phyloP scores from a whole-genome alignment of 1,140 invertebrate genomes.

The Aphelinus atriplicis region DNA sequence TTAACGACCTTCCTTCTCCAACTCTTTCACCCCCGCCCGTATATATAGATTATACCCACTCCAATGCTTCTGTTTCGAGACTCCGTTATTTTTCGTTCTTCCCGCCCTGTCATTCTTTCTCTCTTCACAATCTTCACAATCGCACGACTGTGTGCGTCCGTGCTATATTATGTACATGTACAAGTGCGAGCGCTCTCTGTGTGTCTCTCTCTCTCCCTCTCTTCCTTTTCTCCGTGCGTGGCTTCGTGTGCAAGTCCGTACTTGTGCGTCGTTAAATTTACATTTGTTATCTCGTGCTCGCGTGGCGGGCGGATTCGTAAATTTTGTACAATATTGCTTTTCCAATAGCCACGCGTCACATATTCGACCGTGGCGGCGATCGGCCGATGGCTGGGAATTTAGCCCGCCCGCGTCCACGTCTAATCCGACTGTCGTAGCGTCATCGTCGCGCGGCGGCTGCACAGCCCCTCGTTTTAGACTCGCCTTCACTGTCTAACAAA shows the following conservation, averaged over 20 bases:
- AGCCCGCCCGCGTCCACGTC: too few relatives aligned
- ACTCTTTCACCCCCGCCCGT: too few relatives aligned
- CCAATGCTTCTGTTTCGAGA: background rate
- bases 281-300: constrained; percentile 52
- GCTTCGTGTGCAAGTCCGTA: constrained; percentile 42
- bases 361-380: constrained; percentile 36
- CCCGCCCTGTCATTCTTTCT: background rate
- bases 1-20: background rate
- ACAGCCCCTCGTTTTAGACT: too few relatives aligned
- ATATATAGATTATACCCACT: background rate
- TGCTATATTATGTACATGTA: too few relatives aligned
- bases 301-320: constrained; percentile 58
- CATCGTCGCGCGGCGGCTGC: too few relatives aligned
- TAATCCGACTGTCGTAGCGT: too few relatives aligned
- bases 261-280: constrained; percentile 51
- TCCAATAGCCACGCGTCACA: constrained; percentile 59
- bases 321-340: constrained; percentile 67
- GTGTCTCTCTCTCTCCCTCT: constrained; percentile 4
- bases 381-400: too few relatives aligned
- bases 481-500: too few relatives aligned
- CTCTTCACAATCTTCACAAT: background rate
- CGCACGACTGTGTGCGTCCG: too few relatives aligned
- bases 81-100: background rate
- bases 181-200: background rate
- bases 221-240: constrained; percentile 16